These are phyloP conservation scores for Pygmarrhopalites habei DNA, from an alignment of 1,140 invertebrate species.

Conservation along the genomic window DNA sequence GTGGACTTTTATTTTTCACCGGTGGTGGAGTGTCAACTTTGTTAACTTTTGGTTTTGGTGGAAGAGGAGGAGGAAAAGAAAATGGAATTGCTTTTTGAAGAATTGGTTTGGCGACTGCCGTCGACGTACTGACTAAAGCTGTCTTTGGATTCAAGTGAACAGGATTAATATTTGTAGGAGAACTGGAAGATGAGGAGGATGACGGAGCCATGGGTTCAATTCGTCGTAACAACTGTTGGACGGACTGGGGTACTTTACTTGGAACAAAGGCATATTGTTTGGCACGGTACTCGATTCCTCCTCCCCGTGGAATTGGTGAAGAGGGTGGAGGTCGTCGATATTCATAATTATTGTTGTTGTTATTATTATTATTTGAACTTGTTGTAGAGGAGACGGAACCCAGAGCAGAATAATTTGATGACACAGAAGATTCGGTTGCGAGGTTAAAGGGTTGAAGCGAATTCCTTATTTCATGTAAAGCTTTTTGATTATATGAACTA, in stretches of 20 bases:
- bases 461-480: constrained; percentile 32
- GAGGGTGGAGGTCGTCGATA: constrained; percentile 36
- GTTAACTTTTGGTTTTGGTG: constrained; percentile 40
- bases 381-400: constrained; percentile 9
- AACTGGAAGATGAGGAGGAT: constrained; percentile 40
- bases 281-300: constrained; percentile 30
- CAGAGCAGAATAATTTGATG: constrained; percentile 5
- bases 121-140: constrained; percentile 48
- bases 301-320: background rate
- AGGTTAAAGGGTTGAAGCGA: constrained; percentile 32
- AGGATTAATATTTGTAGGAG: constrained; percentile 18
- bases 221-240: constrained; percentile 74
- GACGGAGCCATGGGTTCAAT: constrained; percentile 54
- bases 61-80: constrained; percentile 50
- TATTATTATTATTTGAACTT: constrained; percentile 11
- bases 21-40: background rate
- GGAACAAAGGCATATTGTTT: constrained; percentile 36
- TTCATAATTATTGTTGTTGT: constrained; percentile 9
- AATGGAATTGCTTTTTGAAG: constrained; percentile 46
- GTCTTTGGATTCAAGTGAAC: constrained; percentile 21
- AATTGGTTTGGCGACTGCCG: constrained; percentile 46
- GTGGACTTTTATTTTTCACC: constrained; percentile 3
- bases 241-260: constrained; percentile 52
- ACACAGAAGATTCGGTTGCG: constrained; percentile 13
- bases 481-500: constrained; percentile 33